These are phyloP conservation scores for Myotis findleyi DNA, from an alignment of 2,797 vertebrate species.

Conservation along the genomic window DNA sequence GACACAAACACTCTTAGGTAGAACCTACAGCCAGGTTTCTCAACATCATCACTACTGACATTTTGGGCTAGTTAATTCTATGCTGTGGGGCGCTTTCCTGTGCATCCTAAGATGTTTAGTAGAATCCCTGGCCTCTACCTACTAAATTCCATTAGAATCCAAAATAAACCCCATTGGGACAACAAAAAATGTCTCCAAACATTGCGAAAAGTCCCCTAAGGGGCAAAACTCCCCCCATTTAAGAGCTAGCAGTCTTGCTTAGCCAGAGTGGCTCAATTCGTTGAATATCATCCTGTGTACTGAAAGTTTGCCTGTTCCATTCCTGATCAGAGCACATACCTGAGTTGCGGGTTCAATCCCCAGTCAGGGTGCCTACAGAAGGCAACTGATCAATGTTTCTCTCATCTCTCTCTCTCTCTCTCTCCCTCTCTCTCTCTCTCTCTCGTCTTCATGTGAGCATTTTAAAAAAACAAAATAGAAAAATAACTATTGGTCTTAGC, in stretches of 20 bases:
- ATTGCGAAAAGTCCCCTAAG: not conserved
- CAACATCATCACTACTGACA: not conserved
- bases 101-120: not conserved
- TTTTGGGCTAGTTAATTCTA: not conserved
- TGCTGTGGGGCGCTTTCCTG: fast-evolving
- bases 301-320: too few species aligned
- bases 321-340: too few species aligned
- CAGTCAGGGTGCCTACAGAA: too few species aligned
- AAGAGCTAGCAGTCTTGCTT: not conserved
- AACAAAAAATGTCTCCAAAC: not conserved
- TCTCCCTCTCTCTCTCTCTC: too few species aligned
- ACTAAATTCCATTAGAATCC: not conserved
- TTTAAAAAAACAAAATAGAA: not conserved
- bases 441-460: too few species aligned
- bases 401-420: too few species aligned
- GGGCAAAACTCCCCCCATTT: not conserved
- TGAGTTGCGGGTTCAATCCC: too few species aligned
- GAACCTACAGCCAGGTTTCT: not conserved
- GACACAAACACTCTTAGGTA: not conserved
- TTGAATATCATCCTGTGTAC: too few species aligned
- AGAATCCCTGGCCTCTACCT: not conserved
- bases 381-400: too few species aligned
- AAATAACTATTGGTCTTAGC: not conserved
- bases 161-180: not conserved
- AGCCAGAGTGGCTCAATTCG: too few species aligned